These are phyloP conservation scores for Puntigrus tetrazona DNA, from an alignment of 2,113 vertebrate species.

Conservation along the genomic window DNA sequence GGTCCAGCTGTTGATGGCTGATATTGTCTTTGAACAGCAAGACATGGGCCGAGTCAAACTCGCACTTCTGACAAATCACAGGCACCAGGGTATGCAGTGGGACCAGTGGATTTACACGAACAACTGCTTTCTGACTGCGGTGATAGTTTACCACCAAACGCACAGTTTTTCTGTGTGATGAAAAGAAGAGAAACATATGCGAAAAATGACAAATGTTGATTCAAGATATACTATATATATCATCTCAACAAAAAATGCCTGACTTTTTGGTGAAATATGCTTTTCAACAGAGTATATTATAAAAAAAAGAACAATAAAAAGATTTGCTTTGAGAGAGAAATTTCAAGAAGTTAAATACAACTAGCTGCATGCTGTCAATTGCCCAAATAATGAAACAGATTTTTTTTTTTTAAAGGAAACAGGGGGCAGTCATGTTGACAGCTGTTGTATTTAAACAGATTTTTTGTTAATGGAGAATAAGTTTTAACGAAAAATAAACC, in stretches of 20 bases:
- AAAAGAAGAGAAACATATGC: slow-evolving; percentile 24
- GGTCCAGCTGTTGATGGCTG: slow-evolving; percentile 84
- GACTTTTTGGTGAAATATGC: background rate
- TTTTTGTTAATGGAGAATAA: background rate
- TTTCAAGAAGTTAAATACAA: background rate
- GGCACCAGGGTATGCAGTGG: slow-evolving; percentile 85
- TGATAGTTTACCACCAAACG: slow-evolving; percentile 94
- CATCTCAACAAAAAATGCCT: background rate
- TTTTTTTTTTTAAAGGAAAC: too few relatives aligned
- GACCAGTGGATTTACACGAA: slow-evolving; percentile 88
- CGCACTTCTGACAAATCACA: slow-evolving; percentile 93
- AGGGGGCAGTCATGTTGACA: background rate
- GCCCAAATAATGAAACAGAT: background rate
- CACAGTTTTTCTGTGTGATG: slow-evolving; percentile 84
- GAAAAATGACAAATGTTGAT: too few relatives aligned
- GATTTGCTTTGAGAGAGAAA: background rate
- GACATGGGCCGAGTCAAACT: slow-evolving; percentile 83
- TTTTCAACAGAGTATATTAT: background rate
- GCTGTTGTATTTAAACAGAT: background rate
- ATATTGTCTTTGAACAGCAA: slow-evolving; percentile 83
- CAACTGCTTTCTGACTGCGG: slow-evolving; percentile 88
- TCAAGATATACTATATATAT: background rate
- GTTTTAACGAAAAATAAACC: background rate
- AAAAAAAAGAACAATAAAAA: background rate
- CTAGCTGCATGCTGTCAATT: background rate